Conservation (phyloP, 2,113 vertebrate species). For the Microcebus lehilahytsara region DNA sequence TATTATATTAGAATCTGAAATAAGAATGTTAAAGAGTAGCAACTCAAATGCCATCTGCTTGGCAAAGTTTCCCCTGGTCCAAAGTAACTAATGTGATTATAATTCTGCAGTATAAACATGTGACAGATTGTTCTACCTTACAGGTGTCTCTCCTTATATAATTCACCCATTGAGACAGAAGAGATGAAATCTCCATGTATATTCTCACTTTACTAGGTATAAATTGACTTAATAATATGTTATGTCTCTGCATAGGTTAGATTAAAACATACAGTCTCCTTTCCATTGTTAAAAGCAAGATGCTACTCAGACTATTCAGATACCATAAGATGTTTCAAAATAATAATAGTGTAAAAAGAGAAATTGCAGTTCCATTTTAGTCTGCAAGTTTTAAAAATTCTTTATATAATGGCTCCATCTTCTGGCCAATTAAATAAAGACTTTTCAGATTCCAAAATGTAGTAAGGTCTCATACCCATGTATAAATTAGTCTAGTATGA, state of each 20-base stretch:
- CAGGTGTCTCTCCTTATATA: not conserved
- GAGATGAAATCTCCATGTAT: not conserved
- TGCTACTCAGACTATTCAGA: not conserved
- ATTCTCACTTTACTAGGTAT: not conserved
- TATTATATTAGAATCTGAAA: not conserved
- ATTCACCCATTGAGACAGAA: not conserved
- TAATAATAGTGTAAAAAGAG: not conserved
- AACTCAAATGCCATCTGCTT: not conserved
- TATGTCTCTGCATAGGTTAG: not conserved
- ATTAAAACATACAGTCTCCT: not conserved
- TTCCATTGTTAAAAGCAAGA: not conserved
- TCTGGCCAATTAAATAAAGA: constrained; percentile 56
- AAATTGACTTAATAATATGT: not conserved
- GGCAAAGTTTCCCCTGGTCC: not conserved
- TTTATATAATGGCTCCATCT: constrained; percentile 71
- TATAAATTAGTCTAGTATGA: not conserved
- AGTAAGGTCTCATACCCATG: not conserved
- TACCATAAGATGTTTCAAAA: not conserved
- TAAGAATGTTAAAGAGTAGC: not conserved
- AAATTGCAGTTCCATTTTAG: not conserved
- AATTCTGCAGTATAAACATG: not conserved
- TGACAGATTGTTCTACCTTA: not conserved
- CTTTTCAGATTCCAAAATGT: not conserved
- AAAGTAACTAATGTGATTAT: not conserved
- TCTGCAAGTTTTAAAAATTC: constrained; percentile 1